Evolutionary conservation across 2,888 invertebrate genomes (phyloP).

Genomic region (Drosophila niveifrons): DNA sequence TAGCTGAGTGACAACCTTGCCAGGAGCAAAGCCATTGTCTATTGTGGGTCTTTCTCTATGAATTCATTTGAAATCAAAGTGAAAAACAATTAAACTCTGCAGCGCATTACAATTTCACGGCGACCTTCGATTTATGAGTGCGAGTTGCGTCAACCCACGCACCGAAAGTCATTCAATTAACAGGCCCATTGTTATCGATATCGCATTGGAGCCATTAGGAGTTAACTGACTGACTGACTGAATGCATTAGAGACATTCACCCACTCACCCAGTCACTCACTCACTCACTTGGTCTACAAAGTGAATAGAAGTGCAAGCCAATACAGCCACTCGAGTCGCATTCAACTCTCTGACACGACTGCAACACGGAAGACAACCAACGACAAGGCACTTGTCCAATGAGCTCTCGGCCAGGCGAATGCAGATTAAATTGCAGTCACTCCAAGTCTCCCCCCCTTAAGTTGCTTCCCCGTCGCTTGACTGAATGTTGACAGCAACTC

Average conservation of each 20-base stretch:
- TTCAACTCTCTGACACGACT: slow-evolving; percentile 19
- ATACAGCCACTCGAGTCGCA: slow-evolving; percentile 8
- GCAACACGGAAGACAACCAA: slow-evolving; percentile 58
- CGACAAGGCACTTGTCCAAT: slow-evolving; percentile 14
- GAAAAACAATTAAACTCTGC: slow-evolving; percentile 44
- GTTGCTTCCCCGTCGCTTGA: background rate
- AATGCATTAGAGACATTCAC: slow-evolving; percentile 42
- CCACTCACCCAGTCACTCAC: slow-evolving; percentile 33
- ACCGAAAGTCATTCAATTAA: slow-evolving; percentile 72
- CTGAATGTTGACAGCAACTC: slow-evolving; percentile 14
- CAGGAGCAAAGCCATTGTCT: slow-evolving; percentile 27
- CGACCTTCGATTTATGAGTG: slow-evolving; percentile 51
- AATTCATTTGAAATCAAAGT: slow-evolving; percentile 45
- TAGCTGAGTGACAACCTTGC: slow-evolving; percentile 39
- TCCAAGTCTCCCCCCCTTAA: slow-evolving; percentile 2
- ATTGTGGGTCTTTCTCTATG: slow-evolving; percentile 22
- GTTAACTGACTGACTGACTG: background rate
- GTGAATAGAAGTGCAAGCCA: slow-evolving; percentile 34
- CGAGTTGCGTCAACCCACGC: slow-evolving; percentile 55
- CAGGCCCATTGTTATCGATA: slow-evolving; percentile 58
- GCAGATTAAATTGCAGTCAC: slow-evolving; percentile 22
- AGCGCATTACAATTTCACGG: slow-evolving; percentile 58
- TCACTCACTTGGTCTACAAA: slow-evolving; percentile 4
- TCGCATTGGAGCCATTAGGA: slow-evolving; percentile 33
- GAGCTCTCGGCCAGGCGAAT: background rate